These are phyloP conservation scores for Heliconius hortense DNA, from an alignment of 2,888 invertebrate genomes.

Conservation along the genomic window DNA sequence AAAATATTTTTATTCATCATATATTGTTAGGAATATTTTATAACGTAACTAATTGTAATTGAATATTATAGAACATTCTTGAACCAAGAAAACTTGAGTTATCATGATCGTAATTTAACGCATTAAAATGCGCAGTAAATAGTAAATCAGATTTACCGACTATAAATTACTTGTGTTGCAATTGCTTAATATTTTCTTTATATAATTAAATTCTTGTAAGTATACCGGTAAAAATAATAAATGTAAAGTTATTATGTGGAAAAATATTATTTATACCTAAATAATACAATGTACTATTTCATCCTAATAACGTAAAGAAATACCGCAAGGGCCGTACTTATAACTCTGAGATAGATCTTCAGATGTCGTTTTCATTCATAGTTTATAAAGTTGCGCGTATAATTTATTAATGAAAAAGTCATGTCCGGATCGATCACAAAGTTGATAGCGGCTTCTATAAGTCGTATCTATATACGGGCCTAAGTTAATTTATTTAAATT, in stretches of 20 bases:
- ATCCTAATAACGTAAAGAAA: no score
- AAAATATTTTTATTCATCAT: neutral
- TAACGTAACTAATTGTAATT: neutral
- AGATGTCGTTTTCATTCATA: no score
- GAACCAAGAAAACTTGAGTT: neutral
- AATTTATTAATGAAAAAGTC: no score
- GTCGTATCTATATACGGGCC: no score
- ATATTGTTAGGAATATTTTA: neutral
- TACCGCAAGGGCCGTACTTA: no score
- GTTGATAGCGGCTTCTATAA: no score
- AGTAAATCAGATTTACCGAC: neutral
- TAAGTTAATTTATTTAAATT: no score
- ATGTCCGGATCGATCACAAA: no score
- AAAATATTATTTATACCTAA: no score
- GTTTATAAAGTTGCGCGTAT: no score
- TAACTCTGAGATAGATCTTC: no score
- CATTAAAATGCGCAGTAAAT: neutral
- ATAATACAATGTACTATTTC: no score
- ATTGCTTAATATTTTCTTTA: neutral
- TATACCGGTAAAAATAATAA: neutral
- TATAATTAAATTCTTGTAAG: neutral
- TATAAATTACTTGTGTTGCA: neutral
- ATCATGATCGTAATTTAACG: slow-evolving; percentile 2
- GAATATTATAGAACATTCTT: neutral
- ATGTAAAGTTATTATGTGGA: neutral